A percentile compares a stretch with the other conserved stretches of the same genome.
Conservation (phyloP, 2,113 vertebrate species). For the Platichthys stellatus region DNA sequence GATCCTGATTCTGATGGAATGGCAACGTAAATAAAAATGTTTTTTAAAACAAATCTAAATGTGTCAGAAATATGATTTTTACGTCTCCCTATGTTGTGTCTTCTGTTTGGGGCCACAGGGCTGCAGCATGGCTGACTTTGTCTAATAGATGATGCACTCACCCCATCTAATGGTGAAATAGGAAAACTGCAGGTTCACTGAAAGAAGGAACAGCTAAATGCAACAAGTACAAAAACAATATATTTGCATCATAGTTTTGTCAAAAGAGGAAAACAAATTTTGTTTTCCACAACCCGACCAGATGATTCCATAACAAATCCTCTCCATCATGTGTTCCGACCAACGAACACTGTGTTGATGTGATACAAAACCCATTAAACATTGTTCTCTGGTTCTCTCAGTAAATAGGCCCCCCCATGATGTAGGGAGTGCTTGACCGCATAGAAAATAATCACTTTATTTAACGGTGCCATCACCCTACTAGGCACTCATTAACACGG, state of each 20-base stretch:
- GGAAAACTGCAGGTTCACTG: conserved; percentile 16
- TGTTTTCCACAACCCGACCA: not conserved
- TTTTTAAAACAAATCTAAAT: too few species aligned
- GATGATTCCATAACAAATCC: not conserved
- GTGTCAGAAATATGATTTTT: too few species aligned
- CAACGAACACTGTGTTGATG: conserved; percentile 24
- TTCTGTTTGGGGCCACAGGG: not conserved
- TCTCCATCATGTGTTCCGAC: not conserved
- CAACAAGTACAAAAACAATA: not conserved
- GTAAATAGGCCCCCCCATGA: conserved; percentile 16
- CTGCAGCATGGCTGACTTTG: not conserved
- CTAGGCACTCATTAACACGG: conserved; percentile 55
- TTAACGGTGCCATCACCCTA: conserved; percentile 60
- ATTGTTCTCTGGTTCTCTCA: not conserved
- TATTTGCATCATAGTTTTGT: not conserved
- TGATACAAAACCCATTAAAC: not conserved
- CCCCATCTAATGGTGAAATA: conserved; percentile 63
- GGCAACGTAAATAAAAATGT: too few species aligned
- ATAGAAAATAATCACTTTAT: conserved; percentile 29
- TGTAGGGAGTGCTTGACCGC: not conserved
- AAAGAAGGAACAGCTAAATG: not conserved
- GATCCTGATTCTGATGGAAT: too few species aligned
- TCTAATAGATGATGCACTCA: conserved; percentile 19
- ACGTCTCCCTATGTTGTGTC: not conserved
- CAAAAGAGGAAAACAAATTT: not conserved